Conservation (phyloP, 2,113 vertebrate genomes). For the Seriola aureovittata region DNA sequence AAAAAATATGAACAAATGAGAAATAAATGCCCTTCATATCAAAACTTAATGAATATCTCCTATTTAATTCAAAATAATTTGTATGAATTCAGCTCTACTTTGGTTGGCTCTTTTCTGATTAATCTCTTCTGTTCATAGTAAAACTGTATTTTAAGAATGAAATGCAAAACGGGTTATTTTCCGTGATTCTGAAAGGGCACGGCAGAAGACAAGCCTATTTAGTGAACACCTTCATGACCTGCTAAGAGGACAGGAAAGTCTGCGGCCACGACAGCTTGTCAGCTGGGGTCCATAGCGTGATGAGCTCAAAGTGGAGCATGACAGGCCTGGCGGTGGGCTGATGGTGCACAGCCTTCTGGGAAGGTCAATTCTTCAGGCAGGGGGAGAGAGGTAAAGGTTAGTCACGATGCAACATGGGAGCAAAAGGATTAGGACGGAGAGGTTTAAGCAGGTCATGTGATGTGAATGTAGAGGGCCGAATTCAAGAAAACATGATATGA, state of each 20-base stretch:
- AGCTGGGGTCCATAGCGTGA: conserved; percentile 68
- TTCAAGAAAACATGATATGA: background rate
- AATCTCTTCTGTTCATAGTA: background rate
- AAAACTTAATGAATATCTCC: too few species aligned
- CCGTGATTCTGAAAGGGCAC: background rate
- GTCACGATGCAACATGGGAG: conserved; percentile 54
- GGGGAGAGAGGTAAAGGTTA: conserved; percentile 76
- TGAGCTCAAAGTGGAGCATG: conserved; percentile 71
- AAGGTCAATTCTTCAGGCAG: conserved; percentile 71
- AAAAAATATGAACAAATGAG: background rate
- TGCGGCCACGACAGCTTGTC: conserved; percentile 65
- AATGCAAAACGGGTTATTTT: background rate
- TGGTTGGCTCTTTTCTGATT: background rate
- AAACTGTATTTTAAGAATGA: background rate
- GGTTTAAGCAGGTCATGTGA: conserved; percentile 32
- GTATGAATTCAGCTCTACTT: background rate
- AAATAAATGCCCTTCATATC: background rate
- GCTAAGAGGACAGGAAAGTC: conserved; percentile 53
- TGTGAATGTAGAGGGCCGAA: background rate
- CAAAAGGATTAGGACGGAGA: conserved; percentile 28
- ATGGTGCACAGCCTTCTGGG: conserved; percentile 75
- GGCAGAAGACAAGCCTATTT: background rate
- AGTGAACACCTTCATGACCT: conserved; percentile 26
- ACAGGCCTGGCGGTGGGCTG: conserved; percentile 67
- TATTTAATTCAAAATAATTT: too few species aligned